Base-by-base conservation (phyloP, 2,888 invertebrate genomes). In the Sarcophaga carnaria region DNA sequence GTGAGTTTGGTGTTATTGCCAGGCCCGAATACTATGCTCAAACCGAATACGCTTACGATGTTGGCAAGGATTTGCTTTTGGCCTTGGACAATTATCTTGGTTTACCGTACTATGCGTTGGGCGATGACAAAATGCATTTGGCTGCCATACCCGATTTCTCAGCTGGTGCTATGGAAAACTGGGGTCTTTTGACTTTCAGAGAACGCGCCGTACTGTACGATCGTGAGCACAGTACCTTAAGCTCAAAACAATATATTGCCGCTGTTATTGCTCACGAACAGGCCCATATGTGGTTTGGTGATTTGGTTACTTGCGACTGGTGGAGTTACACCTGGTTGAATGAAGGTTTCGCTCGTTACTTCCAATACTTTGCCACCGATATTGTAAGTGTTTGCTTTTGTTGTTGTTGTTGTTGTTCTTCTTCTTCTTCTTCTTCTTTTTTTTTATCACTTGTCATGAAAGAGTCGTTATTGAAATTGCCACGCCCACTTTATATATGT, bases 161-260 rank as follows among this genome's bases (percentile, higher is more conserved):
- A 70, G 96, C 96, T 88, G 97, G 97, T 66, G 98, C 98, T 76
- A 98, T 98, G 98, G 97, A 98, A 92, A 98, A 98, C 92, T 98
- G 98, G 97, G 98, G 98, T 10, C 94, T 98, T 37, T 95, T 97
- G 10, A 97, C 97, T 3, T 98, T 96, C 93, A 95, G 96, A 80
- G 97, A 97, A 91, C 95, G 95, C 0, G 95, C 95, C 0, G 93
- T 97, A 86, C 92, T 97, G 3, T 96, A 95, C 87, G 96, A 96
- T 75, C 94, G 94, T 63, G 91, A 94, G 2, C 93, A 94, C 47
- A 95, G 96, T 0, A 95, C 96, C 0, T 94, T 95, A 71, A 89
- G 94, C 8, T 95, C 94, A 70, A 95, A 96, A 90, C 95, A 96
- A 89, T 91, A 94, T 62, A 95, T 96, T 10, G 96, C 95, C 27